A percentile compares a stretch with the other conserved stretches of the same genome.
Evolutionary conservation across 2,113 vertebrate species (phyloP).

Genomic region (Lichenostomus cassidix): DNA sequence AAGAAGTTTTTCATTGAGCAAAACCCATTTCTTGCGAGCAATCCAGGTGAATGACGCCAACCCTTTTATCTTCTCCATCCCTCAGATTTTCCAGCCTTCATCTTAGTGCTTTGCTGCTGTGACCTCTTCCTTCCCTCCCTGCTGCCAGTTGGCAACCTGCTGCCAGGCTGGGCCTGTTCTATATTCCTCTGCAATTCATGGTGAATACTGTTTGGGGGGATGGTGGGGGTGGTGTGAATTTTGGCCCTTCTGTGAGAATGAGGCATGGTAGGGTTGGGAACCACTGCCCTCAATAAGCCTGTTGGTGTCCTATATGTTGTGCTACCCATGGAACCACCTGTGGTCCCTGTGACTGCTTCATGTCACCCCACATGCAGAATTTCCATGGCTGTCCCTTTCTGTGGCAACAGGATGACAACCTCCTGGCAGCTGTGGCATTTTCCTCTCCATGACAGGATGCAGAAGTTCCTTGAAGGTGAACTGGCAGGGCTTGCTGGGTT

Average conservation of each 20-base stretch:
- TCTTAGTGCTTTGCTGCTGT: neutral
- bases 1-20: neutral
- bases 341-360: neutral
- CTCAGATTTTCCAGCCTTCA: neutral
- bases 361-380: neutral
- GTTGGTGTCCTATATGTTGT: neutral
- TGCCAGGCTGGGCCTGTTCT: neutral
- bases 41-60: neutral
- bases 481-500: neutral
- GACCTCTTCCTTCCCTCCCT: neutral
- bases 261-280: neutral
- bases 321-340: neutral
- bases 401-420: neutral
- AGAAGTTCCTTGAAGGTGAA: neutral
- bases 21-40: neutral
- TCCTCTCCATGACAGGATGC: neutral
- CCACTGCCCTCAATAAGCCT: neutral
- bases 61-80: neutral
- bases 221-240: neutral
- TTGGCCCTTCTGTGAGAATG: neutral
- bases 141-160: neutral
- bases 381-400: neutral
- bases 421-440: neutral
- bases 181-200: neutral
- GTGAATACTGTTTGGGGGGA: neutral